Conservation (phyloP, 2,113 vertebrate genomes). For the Corythornis madagascariensis region DNA sequence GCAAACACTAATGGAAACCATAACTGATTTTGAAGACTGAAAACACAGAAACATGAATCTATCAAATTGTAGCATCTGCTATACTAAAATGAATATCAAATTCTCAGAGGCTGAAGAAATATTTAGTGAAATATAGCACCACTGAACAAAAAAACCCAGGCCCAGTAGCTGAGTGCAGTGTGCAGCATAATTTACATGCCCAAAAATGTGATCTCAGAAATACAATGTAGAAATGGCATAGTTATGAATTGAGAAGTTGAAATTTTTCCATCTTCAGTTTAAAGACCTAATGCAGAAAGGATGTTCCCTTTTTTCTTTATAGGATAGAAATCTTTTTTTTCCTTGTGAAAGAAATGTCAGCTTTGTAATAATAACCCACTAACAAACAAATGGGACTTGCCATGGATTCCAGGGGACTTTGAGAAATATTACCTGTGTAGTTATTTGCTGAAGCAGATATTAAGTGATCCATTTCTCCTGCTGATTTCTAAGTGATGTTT, state of each 20-base stretch:
- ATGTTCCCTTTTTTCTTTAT: not conserved
- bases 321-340: not conserved
- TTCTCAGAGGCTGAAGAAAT: not conserved
- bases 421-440: not conserved
- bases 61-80: not conserved
- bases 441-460: not conserved
- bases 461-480: slow-evolving; percentile 16
- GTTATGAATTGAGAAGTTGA: not conserved
- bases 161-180: not conserved
- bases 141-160: not conserved
- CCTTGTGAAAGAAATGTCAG: not conserved
- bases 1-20: slow-evolving; percentile 56
- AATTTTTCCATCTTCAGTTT: not conserved
- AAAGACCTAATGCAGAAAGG: not conserved
- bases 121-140: not conserved
- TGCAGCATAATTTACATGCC: not conserved
- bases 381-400: slow-evolving; percentile 11
- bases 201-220: not conserved
- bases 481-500: slow-evolving; percentile 44
- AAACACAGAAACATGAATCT: not conserved
- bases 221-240: not conserved
- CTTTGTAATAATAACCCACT: not conserved
- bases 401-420: not conserved
- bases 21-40: slow-evolving; percentile 27
- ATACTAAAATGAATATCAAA: not conserved